Evolutionary conservation across 2,113 vertebrate species (phyloP).

Genomic region (Mirounga angustirostris): DNA sequence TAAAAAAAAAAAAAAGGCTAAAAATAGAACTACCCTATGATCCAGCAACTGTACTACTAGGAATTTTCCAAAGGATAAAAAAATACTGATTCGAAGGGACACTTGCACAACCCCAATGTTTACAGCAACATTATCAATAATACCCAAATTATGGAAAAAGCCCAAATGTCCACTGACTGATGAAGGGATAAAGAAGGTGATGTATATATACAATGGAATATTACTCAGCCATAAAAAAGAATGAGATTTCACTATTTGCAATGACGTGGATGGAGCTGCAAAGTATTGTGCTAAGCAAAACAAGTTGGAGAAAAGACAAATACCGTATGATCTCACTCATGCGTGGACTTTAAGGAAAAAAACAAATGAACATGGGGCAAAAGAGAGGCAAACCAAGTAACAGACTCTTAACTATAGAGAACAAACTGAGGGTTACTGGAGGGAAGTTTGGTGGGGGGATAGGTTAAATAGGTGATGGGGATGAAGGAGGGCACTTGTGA

Average conservation of each 20-base stretch:
- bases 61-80: neutral
- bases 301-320: neutral
- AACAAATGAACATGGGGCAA: neutral
- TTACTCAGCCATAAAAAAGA: neutral
- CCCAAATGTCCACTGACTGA: neutral
- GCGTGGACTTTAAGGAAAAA: neutral
- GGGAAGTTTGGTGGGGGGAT: neutral
- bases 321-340: neutral
- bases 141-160: neutral
- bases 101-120: neutral
- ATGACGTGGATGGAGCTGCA: neutral
- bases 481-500: neutral
- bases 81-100: neutral
- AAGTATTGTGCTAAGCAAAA: neutral
- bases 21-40: neutral
- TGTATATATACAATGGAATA: neutral
- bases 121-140: neutral
- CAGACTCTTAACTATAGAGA: neutral
- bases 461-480: neutral
- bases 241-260: neutral
- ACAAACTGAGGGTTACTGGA: neutral
- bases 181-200: neutral
- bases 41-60: neutral
- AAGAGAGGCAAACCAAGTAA: neutral
- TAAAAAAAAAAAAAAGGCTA: neutral